Evolutionary conservation across 2,888 invertebrate species (phyloP).

Genomic region (Oscheius sp.): DNA sequence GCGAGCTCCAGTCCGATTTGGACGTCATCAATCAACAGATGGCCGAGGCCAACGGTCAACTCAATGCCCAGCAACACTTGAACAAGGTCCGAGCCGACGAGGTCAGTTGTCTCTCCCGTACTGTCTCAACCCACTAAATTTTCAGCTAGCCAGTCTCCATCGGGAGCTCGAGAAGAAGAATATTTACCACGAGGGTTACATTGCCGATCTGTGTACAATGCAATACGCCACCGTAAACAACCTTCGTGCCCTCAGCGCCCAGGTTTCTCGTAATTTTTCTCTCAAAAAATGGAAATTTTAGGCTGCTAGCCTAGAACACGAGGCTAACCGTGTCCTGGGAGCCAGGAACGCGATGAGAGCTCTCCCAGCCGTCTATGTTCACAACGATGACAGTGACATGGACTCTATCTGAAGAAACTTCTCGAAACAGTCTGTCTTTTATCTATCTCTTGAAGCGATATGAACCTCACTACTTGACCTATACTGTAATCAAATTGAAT

Average conservation of each 20-base stretch:
- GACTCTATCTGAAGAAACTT: slow-evolving; percentile 29
- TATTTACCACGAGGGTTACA: slow-evolving; percentile 96
- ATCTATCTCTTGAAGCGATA: background rate
- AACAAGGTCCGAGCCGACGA: slow-evolving; percentile 66
- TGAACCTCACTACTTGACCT: background rate
- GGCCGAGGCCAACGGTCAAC: slow-evolving; percentile 98
- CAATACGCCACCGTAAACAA: slow-evolving; percentile 68
- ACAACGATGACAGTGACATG: slow-evolving; percentile 42
- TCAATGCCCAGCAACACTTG: slow-evolving; percentile 83
- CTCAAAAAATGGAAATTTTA: background rate
- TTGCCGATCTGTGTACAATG: slow-evolving; percentile 86
- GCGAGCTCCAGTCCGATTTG: slow-evolving; percentile 94
- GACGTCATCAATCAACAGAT: slow-evolving; percentile 95
- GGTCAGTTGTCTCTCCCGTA: slow-evolving; percentile 33
- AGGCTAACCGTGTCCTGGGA: slow-evolving; percentile 53
- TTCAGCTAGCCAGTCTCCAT: slow-evolving; percentile 95
- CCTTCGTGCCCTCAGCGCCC: slow-evolving; percentile 58
- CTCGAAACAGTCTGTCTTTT: background rate
- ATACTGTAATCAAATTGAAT: background rate
- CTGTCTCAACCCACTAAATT: background rate
- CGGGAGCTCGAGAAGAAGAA: slow-evolving; percentile 97
- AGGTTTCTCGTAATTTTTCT: slow-evolving; percentile 35
- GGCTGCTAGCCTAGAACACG: slow-evolving; percentile 51
- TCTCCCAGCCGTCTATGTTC: slow-evolving; percentile 48
- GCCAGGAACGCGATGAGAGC: slow-evolving; percentile 48